Evolutionary conservation across 2,113 vertebrate species (phyloP).

Genomic region (Microtus pennsylvanicus): DNA sequence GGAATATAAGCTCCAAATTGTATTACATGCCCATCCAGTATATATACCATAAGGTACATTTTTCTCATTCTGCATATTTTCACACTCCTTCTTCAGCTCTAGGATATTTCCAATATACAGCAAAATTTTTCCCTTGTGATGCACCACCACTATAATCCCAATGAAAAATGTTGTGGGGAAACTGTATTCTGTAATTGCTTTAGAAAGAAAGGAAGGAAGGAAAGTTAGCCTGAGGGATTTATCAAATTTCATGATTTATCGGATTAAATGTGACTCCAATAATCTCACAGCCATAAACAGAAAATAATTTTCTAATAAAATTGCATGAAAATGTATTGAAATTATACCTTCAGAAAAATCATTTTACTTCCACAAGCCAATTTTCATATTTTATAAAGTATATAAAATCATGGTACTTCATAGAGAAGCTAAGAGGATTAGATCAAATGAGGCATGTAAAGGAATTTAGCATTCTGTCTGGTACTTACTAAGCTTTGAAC

Average conservation of each 20-base stretch:
- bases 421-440: conserved; percentile 1
- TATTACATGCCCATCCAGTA: accelerated
- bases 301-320: conserved; percentile 36
- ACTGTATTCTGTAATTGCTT: neutral
- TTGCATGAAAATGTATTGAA: conserved; percentile 49
- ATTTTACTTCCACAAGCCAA: conserved; percentile 36
- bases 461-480: conserved; percentile 25
- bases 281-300: neutral
- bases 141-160: neutral
- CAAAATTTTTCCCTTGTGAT: neutral
- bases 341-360: conserved; percentile 33
- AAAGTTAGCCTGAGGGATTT: neutral
- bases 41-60: neutral
- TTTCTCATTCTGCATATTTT: neutral
- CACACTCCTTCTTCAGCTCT: neutral
- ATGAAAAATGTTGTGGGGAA: neutral
- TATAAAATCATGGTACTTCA: conserved; percentile 22
- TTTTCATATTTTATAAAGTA: conserved; percentile 34
- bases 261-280: neutral
- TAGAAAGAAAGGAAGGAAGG: neutral
- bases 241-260: neutral
- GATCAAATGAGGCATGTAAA: conserved; percentile 43
- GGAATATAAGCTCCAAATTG: neutral
- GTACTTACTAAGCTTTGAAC: neutral
- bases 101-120: neutral